These are phyloP conservation scores for Cyrtorhinus lividipennis DNA, from an alignment of 1,140 invertebrate species.

Conservation along the genomic window DNA sequence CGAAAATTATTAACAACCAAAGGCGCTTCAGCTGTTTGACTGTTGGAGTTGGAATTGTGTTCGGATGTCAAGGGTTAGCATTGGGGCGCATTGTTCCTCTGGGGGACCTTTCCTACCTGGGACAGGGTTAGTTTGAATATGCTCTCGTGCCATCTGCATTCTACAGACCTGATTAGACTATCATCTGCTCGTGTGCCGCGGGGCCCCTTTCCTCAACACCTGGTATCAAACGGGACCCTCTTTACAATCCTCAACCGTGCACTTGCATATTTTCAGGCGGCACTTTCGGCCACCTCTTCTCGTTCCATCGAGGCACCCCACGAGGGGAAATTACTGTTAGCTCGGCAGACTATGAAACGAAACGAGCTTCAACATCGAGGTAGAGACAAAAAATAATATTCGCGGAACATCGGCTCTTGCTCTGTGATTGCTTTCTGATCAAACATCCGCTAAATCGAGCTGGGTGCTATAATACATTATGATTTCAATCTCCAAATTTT, in stretches of 20 bases:
- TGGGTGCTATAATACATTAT: too few species aligned
- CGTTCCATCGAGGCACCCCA: background rate
- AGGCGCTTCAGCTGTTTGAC: slow-evolving; percentile 3
- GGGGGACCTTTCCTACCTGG: slow-evolving; percentile 1
- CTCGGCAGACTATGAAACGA: too few species aligned
- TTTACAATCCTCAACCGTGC: slow-evolving; percentile 4
- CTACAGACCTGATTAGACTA: slow-evolving; percentile 6
- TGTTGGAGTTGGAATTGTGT: slow-evolving; percentile 3
- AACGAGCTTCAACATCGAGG: too few species aligned
- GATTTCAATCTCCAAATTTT: too few species aligned
- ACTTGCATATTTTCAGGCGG: slow-evolving; percentile 7
- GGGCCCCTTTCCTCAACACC: background rate
- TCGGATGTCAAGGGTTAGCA: background rate
- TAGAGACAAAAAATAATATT: too few species aligned
- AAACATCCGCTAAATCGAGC: too few species aligned
- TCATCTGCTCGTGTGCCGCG: slow-evolving; percentile 6
- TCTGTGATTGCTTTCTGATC: too few species aligned
- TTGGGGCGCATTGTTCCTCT: background rate
- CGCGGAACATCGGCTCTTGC: too few species aligned
- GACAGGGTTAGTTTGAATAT: slow-evolving; percentile 8
- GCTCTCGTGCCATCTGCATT: slow-evolving; percentile 7
- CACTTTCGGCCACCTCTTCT: background rate
- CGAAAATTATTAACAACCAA: background rate
- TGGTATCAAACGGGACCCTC: background rate
- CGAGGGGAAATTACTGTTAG: too few species aligned